These are phyloP conservation scores for Petaurus breviceps DNA, from an alignment of 2,113 vertebrate genomes.

Conservation along the genomic window DNA sequence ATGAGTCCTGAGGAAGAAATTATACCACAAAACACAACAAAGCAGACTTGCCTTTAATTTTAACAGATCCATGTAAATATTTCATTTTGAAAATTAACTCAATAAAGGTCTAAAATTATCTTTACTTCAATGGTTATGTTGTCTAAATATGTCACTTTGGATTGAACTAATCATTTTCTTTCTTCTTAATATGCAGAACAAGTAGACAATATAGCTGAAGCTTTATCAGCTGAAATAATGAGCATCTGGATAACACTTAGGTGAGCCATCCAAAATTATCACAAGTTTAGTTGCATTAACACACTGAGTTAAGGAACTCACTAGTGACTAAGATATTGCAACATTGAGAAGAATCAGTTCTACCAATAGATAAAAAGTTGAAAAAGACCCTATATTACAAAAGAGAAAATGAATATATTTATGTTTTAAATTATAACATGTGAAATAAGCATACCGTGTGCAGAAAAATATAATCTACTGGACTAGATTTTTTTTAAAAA, in stretches of 20 bases:
- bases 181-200: conserved; percentile 55
- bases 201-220: conserved; percentile 27
- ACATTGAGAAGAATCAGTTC: conserved; percentile 32
- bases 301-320: conserved; percentile 9
- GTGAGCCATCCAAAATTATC: conserved; percentile 38
- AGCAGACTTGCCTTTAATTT: conserved; percentile 74
- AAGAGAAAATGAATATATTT: conserved; percentile 42
- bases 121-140: conserved; percentile 61
- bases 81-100: conserved; percentile 56
- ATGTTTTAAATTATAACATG: neutral
- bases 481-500: conserved; percentile 27
- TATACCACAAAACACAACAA: conserved; percentile 76
- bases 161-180: conserved; percentile 62
- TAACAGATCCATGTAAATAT: conserved; percentile 62
- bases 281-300: neutral
- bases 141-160: conserved; percentile 67
- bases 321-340: conserved; percentile 31
- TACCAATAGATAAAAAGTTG: conserved; percentile 56
- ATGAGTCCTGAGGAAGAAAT: conserved; percentile 78
- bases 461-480: neutral
- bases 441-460: neutral
- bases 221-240: conserved; percentile 43
- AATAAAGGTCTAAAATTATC: conserved; percentile 59
- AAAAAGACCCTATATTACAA: conserved; percentile 39
- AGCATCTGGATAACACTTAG: conserved; percentile 30